Evolutionary conservation across 2,797 vertebrate species (phyloP).

Genomic region (Neostethus bicornis): DNA sequence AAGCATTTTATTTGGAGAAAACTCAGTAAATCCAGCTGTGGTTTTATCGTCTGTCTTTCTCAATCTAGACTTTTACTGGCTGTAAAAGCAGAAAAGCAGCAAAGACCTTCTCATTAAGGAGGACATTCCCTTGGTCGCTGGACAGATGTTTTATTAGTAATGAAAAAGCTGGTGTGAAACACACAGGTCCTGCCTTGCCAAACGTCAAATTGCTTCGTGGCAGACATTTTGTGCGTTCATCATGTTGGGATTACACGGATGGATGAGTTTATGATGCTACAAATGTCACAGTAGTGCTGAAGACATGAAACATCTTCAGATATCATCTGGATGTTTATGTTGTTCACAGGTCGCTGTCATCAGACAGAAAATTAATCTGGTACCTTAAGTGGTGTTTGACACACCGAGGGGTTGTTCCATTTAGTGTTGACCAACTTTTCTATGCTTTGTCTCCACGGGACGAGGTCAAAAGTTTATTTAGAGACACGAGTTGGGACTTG

Average conservation of each 20-base stretch:
- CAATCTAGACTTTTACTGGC: conserved; percentile 48
- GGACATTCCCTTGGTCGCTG: conserved; percentile 36
- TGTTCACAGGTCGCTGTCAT: conserved; percentile 24
- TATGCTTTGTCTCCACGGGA: conserved; percentile 54
- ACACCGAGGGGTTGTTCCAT: conserved; percentile 55
- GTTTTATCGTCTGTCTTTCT: conserved; percentile 18
- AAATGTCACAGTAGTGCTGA: conserved; percentile 9
- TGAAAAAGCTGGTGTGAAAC: conserved; percentile 38
- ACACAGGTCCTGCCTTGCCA: conserved; percentile 29
- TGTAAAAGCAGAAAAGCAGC: conserved; percentile 43
- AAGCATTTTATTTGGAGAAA: not conserved
- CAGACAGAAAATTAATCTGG: conserved; percentile 40
- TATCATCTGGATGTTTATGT: not conserved
- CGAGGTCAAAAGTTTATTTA: conserved; percentile 44
- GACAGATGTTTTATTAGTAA: conserved; percentile 50
- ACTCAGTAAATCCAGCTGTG: not conserved
- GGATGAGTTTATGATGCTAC: conserved; percentile 26
- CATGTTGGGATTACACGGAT: conserved; percentile 32
- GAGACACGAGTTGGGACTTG: conserved; percentile 56
- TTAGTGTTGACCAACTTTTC: conserved; percentile 50
- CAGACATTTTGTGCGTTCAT: conserved; percentile 19
- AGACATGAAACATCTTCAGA: conserved; percentile 3
- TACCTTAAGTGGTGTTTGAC: conserved; percentile 43
- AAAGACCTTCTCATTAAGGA: conserved; percentile 39
- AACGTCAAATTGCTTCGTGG: conserved; percentile 20